Evolutionary conservation across 1,140 invertebrate species (phyloP).

Genomic region (Tigriopus japonicus): DNA sequence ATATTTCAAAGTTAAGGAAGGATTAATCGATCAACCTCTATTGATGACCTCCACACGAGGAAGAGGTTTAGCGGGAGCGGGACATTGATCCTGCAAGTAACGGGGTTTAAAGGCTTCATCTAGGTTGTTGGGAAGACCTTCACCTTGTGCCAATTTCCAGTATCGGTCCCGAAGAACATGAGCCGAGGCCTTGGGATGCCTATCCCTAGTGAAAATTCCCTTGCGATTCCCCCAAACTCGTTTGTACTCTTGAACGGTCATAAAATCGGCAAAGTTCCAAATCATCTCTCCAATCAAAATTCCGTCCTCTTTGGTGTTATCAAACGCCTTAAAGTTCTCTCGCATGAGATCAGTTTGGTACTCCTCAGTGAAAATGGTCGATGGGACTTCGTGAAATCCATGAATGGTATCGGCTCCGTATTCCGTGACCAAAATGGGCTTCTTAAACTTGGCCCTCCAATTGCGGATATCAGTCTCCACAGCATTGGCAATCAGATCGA

Average conservation of each 20-base stretch:
- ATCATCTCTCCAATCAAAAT: constrained; percentile 90
- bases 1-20: too few species aligned
- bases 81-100: too few species aligned
- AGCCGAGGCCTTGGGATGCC: constrained; percentile 40
- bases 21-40: too few species aligned
- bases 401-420: constrained; percentile 84
- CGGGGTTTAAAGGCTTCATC: too few species aligned
- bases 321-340: constrained; percentile 75
- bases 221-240: constrained; percentile 41
- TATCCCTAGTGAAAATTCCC: constrained; percentile 39
- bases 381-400: constrained; percentile 36
- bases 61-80: too few species aligned
- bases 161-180: constrained; percentile 30
- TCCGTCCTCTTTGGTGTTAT: constrained; percentile 40
- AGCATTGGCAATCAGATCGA: constrained; percentile 46
- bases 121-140: too few species aligned
- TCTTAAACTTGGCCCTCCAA: constrained; percentile 55
- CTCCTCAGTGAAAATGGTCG: constrained; percentile 83
- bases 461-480: too few species aligned
- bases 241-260: constrained; percentile 36
- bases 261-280: constrained; percentile 79
- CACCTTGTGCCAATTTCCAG: constrained; percentile 18
- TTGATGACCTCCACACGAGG: too few species aligned
- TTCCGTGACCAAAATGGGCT: constrained; percentile 80
- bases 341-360: constrained; percentile 67